Percentiles rank a stretch among this genome's conserved stretches.
Evolutionary conservation across 1,140 invertebrate genomes (phyloP).

Genomic region (fruit fly (Drosophila melanogaster)): Release_6_plus_ISO1_MT NT_037436.4:23007501-23008000

Average conservation of each 20-base stretch:
- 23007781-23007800: too few relatives aligned
- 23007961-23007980: too few relatives aligned
- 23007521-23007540: neutral
- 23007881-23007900: too few relatives aligned
- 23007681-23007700: conserved; percentile 81
- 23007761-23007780: neutral
- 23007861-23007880: too few relatives aligned
- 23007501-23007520: conserved; percentile 65
- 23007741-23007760: too few relatives aligned
- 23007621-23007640: conserved; percentile 84
- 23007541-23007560: conserved; percentile 39
- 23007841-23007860: too few relatives aligned
- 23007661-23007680: conserved; percentile 84
- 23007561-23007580: conserved; percentile 79
- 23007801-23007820: too few relatives aligned
- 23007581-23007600: conserved; percentile 82
- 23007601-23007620: conserved; percentile 83
- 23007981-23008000: too few relatives aligned
- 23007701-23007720: conserved; percentile 74
- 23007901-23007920: too few relatives aligned
- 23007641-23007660: conserved; percentile 84
- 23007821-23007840: too few relatives aligned
- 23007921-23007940: too few relatives aligned
- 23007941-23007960: too few relatives aligned
- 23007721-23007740: neutral